Conservation (phyloP, 2,888 invertebrate genomes). For the Meteorus colon region DNA sequence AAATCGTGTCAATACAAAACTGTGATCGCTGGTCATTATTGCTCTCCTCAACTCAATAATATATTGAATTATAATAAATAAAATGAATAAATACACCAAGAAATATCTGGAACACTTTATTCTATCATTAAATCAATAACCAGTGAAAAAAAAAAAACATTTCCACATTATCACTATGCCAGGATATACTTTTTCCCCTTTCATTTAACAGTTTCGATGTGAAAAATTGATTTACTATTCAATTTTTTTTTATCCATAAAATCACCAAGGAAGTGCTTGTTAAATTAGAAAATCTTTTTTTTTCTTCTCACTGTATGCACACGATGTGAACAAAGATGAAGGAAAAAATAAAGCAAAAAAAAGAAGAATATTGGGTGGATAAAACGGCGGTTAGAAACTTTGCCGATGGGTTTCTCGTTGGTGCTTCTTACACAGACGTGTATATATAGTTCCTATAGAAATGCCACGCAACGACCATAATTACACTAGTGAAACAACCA, state of each 20-base stretch:
- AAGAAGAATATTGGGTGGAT: conserved; percentile 7
- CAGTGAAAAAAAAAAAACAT: neutral
- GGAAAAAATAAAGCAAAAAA: neutral
- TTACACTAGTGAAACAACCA: conserved; percentile 4
- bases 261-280: neutral
- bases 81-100: too few relatives aligned
- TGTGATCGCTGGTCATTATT: too few relatives aligned
- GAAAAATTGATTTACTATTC: conserved; percentile 5
- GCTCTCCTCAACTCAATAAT: too few relatives aligned
- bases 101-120: too few relatives aligned
- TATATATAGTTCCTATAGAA: neutral
- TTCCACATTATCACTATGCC: neutral
- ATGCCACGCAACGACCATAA: neutral
- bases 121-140: neutral
- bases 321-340: neutral
- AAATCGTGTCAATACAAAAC: too few relatives aligned
- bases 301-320: too few relatives aligned
- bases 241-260: neutral
- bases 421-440: neutral
- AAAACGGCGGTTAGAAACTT: conserved; percentile 20
- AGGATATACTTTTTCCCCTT: neutral
- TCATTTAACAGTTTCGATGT: neutral
- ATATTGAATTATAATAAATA: too few relatives aligned
- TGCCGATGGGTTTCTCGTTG: neutral
- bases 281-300: neutral